phyloP scores from a whole-genome alignment of 1,140 invertebrate genomes.

The Diploscapter pachys region DNA sequence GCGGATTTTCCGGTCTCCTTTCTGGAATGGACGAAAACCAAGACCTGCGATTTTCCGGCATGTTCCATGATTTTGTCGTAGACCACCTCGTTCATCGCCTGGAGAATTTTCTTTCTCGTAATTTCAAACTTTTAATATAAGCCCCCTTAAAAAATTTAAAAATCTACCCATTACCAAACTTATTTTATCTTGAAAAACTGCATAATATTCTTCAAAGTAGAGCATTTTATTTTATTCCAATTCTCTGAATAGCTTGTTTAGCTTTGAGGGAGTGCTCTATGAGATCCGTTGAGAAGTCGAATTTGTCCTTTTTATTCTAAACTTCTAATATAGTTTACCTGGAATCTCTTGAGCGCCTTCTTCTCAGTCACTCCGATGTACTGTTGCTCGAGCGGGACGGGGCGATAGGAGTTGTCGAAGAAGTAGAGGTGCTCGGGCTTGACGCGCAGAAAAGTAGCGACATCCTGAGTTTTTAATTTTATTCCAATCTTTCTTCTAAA shows the following conservation, averaged over 20 bases:
- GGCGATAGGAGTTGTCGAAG: constrained; percentile 88
- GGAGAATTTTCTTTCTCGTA: not conserved
- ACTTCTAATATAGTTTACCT: too few species aligned
- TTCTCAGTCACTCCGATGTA: constrained; percentile 99
- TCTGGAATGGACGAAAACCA: constrained; percentile 96
- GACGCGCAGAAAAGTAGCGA: constrained; percentile 87
- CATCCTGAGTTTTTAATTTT: constrained; percentile 73
- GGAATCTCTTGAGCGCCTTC: constrained; percentile 93
- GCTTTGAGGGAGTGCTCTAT: too few species aligned
- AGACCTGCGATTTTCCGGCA: constrained; percentile 87
- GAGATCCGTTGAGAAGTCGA: too few species aligned
- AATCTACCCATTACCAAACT: too few species aligned
- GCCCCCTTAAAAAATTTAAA: too few species aligned
- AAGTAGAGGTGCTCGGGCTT: constrained; percentile 82
- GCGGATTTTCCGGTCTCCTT: constrained; percentile 99
- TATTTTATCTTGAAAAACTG: too few species aligned
- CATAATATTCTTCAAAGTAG: too few species aligned
- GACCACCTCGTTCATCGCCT: constrained; percentile 98
- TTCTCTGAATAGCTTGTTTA: too few species aligned
- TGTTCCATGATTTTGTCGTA: constrained; percentile 99
- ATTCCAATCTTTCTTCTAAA: too few species aligned
- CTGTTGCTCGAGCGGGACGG: constrained; percentile 94
- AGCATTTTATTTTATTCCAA: too few species aligned
- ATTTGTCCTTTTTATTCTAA: too few species aligned
- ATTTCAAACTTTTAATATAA: too few species aligned